phyloP scores from a whole-genome alignment of 2,113 vertebrate species.

The Hydrochoerus hydrochaeris region DNA sequence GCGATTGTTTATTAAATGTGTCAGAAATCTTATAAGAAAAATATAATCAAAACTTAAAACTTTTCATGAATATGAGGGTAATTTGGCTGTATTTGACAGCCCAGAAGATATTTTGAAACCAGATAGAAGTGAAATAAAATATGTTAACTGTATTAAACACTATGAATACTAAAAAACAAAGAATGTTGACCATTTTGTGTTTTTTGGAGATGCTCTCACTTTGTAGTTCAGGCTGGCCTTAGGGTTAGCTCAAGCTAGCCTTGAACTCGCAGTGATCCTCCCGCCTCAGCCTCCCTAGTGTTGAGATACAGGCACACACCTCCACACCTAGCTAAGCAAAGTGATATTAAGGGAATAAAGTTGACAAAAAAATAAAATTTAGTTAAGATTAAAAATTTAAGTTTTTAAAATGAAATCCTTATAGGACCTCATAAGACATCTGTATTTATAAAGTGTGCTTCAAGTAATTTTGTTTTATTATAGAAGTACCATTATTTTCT shows the following conservation, averaged over 20 bases:
- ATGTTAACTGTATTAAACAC: background rate
- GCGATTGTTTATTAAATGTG: background rate
- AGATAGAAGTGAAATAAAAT: background rate
- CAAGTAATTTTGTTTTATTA: conserved; percentile 6
- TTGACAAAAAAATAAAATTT: background rate
- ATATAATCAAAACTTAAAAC: background rate
- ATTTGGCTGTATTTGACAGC: background rate
- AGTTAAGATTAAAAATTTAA: conserved; percentile 9
- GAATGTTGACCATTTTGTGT: background rate
- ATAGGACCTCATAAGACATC: background rate
- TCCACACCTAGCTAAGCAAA: background rate
- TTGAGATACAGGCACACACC: background rate
- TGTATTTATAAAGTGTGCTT: background rate
- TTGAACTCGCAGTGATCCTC: background rate
- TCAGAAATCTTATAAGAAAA: conserved; percentile 38
- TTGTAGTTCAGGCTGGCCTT: background rate
- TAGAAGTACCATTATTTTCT: background rate
- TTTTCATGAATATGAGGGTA: background rate
- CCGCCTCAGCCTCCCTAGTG: background rate
- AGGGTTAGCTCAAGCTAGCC: background rate
- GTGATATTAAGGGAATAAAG: background rate
- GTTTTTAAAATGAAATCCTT: background rate
- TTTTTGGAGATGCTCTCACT: background rate
- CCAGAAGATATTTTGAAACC: conserved; percentile 1
- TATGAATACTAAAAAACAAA: background rate